Conservation (phyloP, 1,140 invertebrate genomes). For the Penaeus vannamei region DNA sequence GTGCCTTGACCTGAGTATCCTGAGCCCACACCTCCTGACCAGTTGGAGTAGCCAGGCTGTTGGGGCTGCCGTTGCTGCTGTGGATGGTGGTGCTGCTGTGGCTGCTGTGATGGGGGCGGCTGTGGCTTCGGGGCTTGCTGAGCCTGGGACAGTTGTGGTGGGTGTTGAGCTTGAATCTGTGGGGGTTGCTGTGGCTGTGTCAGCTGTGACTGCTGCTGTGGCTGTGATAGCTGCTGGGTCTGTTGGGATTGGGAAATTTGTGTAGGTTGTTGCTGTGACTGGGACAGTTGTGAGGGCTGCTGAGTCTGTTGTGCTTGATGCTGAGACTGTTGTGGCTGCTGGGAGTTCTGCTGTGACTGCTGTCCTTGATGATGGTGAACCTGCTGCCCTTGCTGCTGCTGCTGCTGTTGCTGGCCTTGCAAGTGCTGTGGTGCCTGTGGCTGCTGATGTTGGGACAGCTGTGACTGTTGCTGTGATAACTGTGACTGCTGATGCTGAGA, state of each 20-base stretch:
- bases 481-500: no score
- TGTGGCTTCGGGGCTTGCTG: constrained; percentile 4
- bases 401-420: no score
- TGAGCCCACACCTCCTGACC: constrained; percentile 44
- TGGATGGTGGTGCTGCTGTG: constrained; percentile 13
- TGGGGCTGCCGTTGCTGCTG: constrained; percentile 46
- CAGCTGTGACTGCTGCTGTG: constrained; percentile 30
- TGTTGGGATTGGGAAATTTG: constrained; percentile 21
- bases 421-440: no score
- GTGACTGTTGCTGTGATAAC: no score
- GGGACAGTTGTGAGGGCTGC: constrained; percentile 14
- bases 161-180: constrained; percentile 20
- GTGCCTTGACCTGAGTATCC: constrained; percentile 51
- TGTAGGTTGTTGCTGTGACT: constrained; percentile 33
- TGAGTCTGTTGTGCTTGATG: constrained; percentile 36
- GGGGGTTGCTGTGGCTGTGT: constrained; percentile 35
- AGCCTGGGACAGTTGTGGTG: constrained; percentile 1
- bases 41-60: constrained; percentile 48
- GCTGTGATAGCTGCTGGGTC: constrained; percentile 28
- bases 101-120: constrained; percentile 21
- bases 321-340: constrained; percentile 28
- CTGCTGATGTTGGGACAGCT: no score
- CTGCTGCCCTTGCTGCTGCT: constrained; percentile 34
- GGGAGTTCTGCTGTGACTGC: constrained; percentile 39
- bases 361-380: constrained; percentile 43